Percentiles rank a stretch among this genome's conserved stretches.
Conservation (phyloP, 2,113 vertebrate species). For the Prunella fulvescens region DNA sequence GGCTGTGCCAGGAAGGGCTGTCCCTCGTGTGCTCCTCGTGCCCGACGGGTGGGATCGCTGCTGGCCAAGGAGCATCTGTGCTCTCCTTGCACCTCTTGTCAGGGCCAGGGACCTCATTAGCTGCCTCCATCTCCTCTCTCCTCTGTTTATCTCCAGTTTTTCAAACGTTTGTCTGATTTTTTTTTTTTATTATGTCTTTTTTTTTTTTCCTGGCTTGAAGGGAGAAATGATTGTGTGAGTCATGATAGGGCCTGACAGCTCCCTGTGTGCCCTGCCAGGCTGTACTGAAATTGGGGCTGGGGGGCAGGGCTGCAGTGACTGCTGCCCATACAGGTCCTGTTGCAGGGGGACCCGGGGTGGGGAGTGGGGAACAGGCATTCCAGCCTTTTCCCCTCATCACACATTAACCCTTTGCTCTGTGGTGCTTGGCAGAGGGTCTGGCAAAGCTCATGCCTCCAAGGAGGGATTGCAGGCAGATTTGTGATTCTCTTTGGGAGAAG, state of each 20-base stretch:
- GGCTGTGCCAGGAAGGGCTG: not conserved
- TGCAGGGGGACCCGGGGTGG: accelerated
- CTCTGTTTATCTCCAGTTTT: not conserved
- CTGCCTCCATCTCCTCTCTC: not conserved
- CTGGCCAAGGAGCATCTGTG: not conserved
- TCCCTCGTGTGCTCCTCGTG: not conserved
- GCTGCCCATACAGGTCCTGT: not conserved
- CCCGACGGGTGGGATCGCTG: not conserved
- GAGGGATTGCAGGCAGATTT: not conserved
- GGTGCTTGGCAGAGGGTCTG: not conserved
- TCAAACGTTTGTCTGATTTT: not conserved
- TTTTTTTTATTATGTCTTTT: not conserved
- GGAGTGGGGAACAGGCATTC: not conserved
- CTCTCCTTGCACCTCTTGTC: not conserved
- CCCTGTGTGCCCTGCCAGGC: not conserved
- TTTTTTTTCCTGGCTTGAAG: not conserved
- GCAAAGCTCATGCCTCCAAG: not conserved
- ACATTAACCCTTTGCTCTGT: not conserved
- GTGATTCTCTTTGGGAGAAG: not conserved
- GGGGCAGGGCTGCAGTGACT: not conserved
- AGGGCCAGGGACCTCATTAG: not conserved
- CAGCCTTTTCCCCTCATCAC: not conserved
- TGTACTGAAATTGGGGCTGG: accelerated
- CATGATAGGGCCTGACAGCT: conserved; percentile 12
- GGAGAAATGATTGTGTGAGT: not conserved